phyloP scores from a whole-genome alignment of 2,113 vertebrate species.

The Muntiacus reevesi region DNA sequence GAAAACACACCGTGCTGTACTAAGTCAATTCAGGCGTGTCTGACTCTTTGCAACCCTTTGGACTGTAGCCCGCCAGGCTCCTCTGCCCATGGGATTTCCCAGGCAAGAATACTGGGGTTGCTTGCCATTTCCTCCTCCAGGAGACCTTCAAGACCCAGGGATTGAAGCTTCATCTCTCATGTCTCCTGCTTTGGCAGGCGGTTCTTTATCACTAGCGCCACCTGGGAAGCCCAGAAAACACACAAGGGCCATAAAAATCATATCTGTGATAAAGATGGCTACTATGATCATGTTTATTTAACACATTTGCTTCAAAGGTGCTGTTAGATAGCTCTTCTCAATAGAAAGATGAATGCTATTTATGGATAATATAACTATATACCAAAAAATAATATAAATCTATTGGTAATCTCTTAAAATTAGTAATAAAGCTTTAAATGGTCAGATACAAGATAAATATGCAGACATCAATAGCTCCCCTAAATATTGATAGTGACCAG shows the following conservation, averaged over 20 bases:
- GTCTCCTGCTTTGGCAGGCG: not conserved
- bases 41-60: not conserved
- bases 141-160: not conserved
- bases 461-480: not conserved
- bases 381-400: not conserved
- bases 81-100: not conserved
- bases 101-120: not conserved
- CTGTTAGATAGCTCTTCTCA: not conserved
- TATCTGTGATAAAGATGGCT: not conserved
- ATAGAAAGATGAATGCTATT: not conserved
- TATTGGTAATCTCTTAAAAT: not conserved
- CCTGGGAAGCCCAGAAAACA: not conserved
- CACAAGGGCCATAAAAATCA: not conserved
- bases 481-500: not conserved
- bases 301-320: not conserved
- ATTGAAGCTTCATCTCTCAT: not conserved
- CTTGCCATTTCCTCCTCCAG: not conserved
- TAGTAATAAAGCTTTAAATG: not conserved
- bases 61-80: not conserved
- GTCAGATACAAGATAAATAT: not conserved
- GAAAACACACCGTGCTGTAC: not conserved
- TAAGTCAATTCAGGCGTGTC: not conserved
- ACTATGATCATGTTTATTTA: not conserved
- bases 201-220: not conserved
- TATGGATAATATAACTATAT: not conserved